Base-by-base conservation (phyloP, 2,797 vertebrate genomes). In the Bovichtus diacanthus region DNA sequence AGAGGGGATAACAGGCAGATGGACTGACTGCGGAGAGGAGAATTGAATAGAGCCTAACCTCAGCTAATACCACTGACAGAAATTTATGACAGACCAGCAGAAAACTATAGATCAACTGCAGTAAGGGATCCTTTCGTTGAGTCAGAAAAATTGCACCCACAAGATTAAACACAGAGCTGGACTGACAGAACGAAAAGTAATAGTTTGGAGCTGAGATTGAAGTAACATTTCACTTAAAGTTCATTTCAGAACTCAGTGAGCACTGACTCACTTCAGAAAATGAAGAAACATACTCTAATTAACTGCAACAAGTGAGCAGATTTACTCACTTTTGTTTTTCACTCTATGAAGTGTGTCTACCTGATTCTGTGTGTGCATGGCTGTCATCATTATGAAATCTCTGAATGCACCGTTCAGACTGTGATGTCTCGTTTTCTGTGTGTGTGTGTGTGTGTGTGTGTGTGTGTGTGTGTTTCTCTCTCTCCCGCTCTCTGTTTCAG, bases 11-110 rank as follows among this genome's bases (percentile, higher is more conserved):
- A 90, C 84, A 70, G 82, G 76, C 78, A 88, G 90, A 93, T 74
- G 80, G 87, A 92, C 84, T 84, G 81, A 92, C 92, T 85, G 86
- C 64, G 1, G 90, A 88, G 92, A 90, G 71, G 80, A 88, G 84
- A 92, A 93, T 89, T 92, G 87, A 93, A 92, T 84, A 78, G 67
- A 87, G 78, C 72, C 86, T 88, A 89, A 91, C 88, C 84, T 88
- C 86, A 41, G 85, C 87, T 91, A 90, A 91, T 88, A 87, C 79
- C 84, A 50, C 84, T 60, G 85, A 87, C 82, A 84, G 80, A 83
- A 91, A 88, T 89, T 83, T 87, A 84, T 92, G 87, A 89, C 87
- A 92, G 87, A 80, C 74, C 84, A 89, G 89, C 86, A 91, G 65
- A 89, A 90, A 91, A 87, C 81, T 83, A 88, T 82, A 88, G 85